Conservation (phyloP, 30 jellyfish, hydroid and myxozoan genomes). For the Pelagia noctiluca region DNA sequence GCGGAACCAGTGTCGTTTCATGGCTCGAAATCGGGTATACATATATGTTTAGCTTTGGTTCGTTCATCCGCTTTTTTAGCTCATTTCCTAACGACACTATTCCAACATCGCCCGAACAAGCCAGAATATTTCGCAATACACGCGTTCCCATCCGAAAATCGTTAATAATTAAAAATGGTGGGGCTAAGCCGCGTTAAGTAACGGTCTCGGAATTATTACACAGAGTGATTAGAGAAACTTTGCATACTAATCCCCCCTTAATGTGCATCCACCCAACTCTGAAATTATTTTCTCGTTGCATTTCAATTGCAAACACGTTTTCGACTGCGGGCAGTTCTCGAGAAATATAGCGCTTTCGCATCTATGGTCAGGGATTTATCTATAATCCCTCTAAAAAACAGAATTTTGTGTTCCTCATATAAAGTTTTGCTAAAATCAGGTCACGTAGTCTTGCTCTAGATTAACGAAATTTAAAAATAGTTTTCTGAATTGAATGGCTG, state of each 20-base stretch:
- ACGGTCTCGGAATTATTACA: conserved; percentile 49
- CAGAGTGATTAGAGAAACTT: conserved; percentile 60
- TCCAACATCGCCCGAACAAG: neutral
- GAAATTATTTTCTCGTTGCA: conserved; percentile 47
- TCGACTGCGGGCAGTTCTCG: neutral
- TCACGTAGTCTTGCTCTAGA: neutral
- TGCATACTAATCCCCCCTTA: conserved; percentile 58
- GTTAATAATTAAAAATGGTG: conserved; percentile 45
- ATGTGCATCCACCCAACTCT: conserved; percentile 52
- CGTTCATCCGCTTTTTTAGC: neutral
- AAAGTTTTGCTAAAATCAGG: neutral
- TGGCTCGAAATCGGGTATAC: too few relatives aligned
- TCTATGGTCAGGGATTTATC: neutral
- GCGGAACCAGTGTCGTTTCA: too few relatives aligned
- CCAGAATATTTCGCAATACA: neutral
- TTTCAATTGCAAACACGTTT: conserved; percentile 38
- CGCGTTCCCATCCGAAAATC: neutral
- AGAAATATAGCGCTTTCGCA: neutral
- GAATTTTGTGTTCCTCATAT: neutral
- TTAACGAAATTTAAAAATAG: too few relatives aligned
- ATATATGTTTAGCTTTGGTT: neutral
- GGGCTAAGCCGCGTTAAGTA: conserved; percentile 51
- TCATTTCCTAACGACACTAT: neutral
- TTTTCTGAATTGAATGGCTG: too few relatives aligned
- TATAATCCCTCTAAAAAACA: conserved; percentile 8